Evolutionary conservation across 2,797 vertebrate species (phyloP), one percentile per base, ranked within the genome.

Genomic region (Arrhamphus sclerolepis): DNA sequence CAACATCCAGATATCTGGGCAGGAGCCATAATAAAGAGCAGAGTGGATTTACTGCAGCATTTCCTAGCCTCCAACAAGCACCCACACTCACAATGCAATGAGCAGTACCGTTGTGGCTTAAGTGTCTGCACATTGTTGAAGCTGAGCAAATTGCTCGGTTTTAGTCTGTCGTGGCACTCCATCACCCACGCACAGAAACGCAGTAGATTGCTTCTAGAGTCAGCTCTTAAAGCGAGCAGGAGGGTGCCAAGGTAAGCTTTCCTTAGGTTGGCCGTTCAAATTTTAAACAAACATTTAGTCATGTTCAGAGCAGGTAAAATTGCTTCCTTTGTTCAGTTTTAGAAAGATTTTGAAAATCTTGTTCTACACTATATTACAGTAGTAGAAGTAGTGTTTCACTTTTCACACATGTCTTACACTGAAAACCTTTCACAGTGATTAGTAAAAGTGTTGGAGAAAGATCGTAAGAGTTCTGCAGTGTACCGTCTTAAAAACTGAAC

Each of bases 11-110:
- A 86, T 83, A 79, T 79, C 76, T 62, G 70, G 52, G 56, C 72
- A 49, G 60, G 67, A 76, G 73, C 66, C 62, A 57, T 61, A 28
- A 74, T 65, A 76, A 78, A 77, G 70, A 73, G 74, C 66, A 68
- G 69, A 84, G 84, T 81, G 70, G 83, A 88, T 91, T 86, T 73
- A 73, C 69, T 26, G 69, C 73, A 70, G 70, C 80, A 49, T 82
- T 72, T 79, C 71, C 58, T 64, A 64, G 73, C 78, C 72, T 76
- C 59, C 9, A 29, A 81, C 80, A 80, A 81, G 86, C 82, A 65
- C 56, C 66, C 41, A 22, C 78, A 21, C 70, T 78, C 64, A 71
- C 72, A 56, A 56, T 34, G 75, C 72, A 77, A 64, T 68, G 71
- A 61, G 38, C 65, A 22, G 67, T 63, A 71, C 69, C 77, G 77